A percentile compares a stretch with the other conserved stretches of the same genome.
Conservation (phyloP, 2,797 vertebrate species). For the Pitangus sulphuratus region DNA sequence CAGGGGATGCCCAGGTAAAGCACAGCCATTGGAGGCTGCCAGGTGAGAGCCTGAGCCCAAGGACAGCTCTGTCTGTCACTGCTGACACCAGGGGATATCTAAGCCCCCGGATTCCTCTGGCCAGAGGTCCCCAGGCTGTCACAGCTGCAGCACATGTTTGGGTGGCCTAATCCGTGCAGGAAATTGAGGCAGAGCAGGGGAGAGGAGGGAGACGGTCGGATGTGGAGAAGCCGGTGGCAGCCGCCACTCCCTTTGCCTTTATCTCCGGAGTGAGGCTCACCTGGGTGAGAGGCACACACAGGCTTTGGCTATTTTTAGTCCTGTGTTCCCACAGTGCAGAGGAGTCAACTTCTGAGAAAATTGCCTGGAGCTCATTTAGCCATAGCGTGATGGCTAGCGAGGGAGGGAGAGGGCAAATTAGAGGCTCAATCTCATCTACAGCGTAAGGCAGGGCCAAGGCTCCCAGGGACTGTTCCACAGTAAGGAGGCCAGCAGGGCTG, state of each 20-base stretch:
- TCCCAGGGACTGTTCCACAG: not conserved
- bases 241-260: not conserved
- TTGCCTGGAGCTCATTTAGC: constrained; percentile 38
- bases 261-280: not conserved
- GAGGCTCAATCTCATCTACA: fast-evolving
- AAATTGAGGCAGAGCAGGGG: not conserved
- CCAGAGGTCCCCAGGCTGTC: not conserved
- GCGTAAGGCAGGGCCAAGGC: fast-evolving
- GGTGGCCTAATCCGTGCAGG: fast-evolving
- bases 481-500: fast-evolving
- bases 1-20: not conserved
- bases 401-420: not conserved
- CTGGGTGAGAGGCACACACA: not conserved
- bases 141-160: fast-evolving
- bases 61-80: fast-evolving
- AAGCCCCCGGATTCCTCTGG: fast-evolving
- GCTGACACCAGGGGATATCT: not conserved
- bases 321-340: not conserved
- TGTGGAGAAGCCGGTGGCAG: not conserved
- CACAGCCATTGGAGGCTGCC: fast-evolving
- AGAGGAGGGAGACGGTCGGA: fast-evolving
- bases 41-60: fast-evolving
- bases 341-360: constrained; percentile 34
- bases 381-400: fast-evolving
- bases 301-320: not conserved